phyloP scores from a whole-genome alignment of 37 sponge, comb jelly and placozoan genomes.

The Petrosia ficiformis region DNA sequence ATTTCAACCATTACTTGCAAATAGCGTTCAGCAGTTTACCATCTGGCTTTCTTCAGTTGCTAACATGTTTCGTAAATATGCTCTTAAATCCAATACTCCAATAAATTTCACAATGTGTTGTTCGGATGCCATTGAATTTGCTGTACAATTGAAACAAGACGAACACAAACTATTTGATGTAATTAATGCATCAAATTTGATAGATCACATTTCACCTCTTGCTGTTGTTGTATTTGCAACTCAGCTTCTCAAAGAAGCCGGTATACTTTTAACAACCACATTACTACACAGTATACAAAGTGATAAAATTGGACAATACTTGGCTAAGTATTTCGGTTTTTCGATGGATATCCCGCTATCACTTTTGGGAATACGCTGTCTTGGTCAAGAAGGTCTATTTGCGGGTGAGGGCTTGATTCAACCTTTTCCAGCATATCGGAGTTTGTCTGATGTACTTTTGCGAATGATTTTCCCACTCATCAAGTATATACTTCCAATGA shows the following conservation, averaged over 20 bases:
- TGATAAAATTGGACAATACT: neutral
- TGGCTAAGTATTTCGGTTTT: conserved; percentile 14
- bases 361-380: conserved; percentile 25
- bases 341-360: conserved; percentile 12
- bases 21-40: conserved; percentile 51
- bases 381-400: conserved; percentile 21
- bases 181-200: conserved; percentile 35
- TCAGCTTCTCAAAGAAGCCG: conserved; percentile 21
- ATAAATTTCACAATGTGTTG: neutral
- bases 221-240: conserved; percentile 15
- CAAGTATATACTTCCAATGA: too few relatives aligned
- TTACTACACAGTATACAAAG: neutral
- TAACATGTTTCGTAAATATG: neutral
- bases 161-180: conserved; percentile 8
- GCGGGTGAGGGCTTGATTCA: too few relatives aligned
- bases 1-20: conserved; percentile 26
- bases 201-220: conserved; percentile 24
- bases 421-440: neutral
- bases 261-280: conserved; percentile 21
- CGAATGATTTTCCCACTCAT: neutral
- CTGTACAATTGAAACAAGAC: neutral
- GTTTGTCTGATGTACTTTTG: neutral
- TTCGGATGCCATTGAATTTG: neutral
- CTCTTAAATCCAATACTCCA: neutral
- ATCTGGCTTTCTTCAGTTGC: conserved; percentile 25